A percentile compares a stretch with the other conserved stretches of the same genome.
These are phyloP conservation scores for Magallana ariakensis DNA, from an alignment of 1,140 invertebrate species.

Conservation along the genomic window DNA sequence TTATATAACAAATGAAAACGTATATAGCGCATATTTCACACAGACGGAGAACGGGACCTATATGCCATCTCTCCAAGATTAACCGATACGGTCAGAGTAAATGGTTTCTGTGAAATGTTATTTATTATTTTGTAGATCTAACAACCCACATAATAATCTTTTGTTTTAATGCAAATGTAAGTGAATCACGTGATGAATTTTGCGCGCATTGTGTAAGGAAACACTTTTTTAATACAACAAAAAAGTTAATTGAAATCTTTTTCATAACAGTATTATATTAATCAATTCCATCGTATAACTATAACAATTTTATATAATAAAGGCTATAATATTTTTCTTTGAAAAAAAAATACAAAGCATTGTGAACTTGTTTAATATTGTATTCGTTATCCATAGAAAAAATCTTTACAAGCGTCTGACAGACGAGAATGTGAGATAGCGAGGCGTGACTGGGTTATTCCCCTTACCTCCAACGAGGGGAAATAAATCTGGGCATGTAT, in stretches of 20 bases:
- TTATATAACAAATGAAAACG: slow-evolving; percentile 31
- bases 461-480: slow-evolving; percentile 23
- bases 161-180: too few relatives aligned
- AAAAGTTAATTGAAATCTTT: too few relatives aligned
- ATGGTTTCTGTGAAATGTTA: slow-evolving; percentile 13
- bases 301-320: too few relatives aligned
- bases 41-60: not conserved
- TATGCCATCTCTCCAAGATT: not conserved
- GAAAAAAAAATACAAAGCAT: too few relatives aligned
- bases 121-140: not conserved
- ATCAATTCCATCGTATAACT: too few relatives aligned
- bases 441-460: not conserved
- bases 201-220: too few relatives aligned
- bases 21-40: slow-evolving; percentile 4
- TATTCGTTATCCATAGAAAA: not conserved
- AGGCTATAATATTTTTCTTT: too few relatives aligned
- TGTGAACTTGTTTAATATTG: not conserved
- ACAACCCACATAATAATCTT: not conserved
- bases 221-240: too few relatives aligned
- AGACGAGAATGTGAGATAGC: not conserved
- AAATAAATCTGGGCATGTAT: slow-evolving; percentile 32
- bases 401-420: not conserved
- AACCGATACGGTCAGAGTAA: not conserved
- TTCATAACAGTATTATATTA: too few relatives aligned
- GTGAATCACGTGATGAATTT: too few relatives aligned